phyloP scores from a whole-genome alignment of 1,140 invertebrate genomes.

The Octopus sinensis region DNA sequence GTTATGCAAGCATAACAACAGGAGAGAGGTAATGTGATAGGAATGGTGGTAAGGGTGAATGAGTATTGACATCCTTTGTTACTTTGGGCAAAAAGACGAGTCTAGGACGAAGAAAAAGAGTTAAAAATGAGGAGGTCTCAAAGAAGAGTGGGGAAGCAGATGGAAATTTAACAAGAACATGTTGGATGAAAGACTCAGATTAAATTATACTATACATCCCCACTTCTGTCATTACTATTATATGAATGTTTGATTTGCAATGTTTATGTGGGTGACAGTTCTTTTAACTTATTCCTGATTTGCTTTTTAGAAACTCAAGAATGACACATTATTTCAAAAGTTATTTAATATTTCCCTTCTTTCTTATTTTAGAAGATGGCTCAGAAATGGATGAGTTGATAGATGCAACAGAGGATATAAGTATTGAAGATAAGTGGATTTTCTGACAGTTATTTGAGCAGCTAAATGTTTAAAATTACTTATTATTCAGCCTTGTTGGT shows the following conservation, averaged over 20 bases:
- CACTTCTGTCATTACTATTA: background rate
- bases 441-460: conserved; percentile 29
- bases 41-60: no score
- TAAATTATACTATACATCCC: no score
- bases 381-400: conserved; percentile 34
- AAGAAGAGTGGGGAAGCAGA: no score
- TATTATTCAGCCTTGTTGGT: background rate
- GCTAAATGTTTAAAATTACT: background rate
- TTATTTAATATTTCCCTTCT: background rate
- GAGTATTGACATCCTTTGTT: no score
- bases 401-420: conserved; percentile 34
- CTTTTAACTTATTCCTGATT: background rate
- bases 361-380: conserved; percentile 29
- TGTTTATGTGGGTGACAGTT: background rate
- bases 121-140: no score
- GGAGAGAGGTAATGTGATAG: no score
- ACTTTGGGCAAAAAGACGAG: no score
- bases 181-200: background rate
- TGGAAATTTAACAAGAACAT: no score
- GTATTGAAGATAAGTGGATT: conserved; percentile 40
- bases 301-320: background rate
- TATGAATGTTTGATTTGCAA: background rate
- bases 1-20: no score
- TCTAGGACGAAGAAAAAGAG: no score
- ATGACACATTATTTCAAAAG: background rate